Evolutionary conservation across 1,140 invertebrate genomes (phyloP), one percentile per base, ranked within the genome.

Genomic region (Polyergus mexicanus): DNA sequence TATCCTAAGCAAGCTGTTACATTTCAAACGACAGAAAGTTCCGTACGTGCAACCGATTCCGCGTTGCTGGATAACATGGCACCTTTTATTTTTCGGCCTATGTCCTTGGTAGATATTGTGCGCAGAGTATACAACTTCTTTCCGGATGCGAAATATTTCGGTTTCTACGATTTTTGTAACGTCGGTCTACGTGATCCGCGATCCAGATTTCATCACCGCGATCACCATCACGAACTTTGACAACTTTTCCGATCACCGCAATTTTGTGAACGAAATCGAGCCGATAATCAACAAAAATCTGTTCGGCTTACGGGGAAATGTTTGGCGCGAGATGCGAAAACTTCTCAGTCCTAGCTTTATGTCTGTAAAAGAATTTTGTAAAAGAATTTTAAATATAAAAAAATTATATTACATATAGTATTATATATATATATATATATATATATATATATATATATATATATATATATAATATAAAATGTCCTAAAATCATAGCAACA

Each of bases 171-270:
- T 4, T 81, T 81, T 89, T 19, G 11, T 6, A 5, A 35, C 11
- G 0, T 86, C 88, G 0, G 5, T 28, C 0, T 25, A 69, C 3
- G 54, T 85, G 8, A 68, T 89, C 6, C 88, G 86, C 1, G 88
- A 89, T 38, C 75, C 76, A 0, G 86, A 89, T 0, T 28, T 89
- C 6, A 76, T 88, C 25, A 25, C 10, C 1, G 19, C 13, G 0
- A 72, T 89, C 5, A 19, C 60, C 2, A 65, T 89, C 10, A 89
- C 85, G n/a, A 58, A 89, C 2, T 89, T 89, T 4, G 83, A 89
- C 25, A 63, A 72, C 0, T 89, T 89, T 16, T 63, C 32, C 13
- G 83, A 89, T 38, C 88, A 88, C 8, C n/a, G 3, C 0, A 35
- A 35, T 0, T 72, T 89, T 1, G 28, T 77, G 0, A 60, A 71